Evolutionary conservation across 2,797 vertebrate species (phyloP).

Genomic region (Paratrypauchen microcephalus): DNA sequence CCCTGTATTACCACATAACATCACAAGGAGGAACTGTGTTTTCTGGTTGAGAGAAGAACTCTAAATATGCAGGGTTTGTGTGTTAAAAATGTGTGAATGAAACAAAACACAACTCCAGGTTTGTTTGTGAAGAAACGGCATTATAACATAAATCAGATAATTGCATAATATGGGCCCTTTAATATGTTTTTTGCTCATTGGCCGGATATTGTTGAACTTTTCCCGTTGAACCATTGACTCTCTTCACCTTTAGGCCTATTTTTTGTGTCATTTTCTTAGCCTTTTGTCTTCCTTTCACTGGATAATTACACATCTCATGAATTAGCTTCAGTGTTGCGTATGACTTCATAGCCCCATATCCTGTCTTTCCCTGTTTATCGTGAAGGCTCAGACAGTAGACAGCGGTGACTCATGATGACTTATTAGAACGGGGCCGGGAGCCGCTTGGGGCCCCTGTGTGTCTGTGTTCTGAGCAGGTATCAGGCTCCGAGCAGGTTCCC

Average conservation of each 20-base stretch:
- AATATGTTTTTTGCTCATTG: no score
- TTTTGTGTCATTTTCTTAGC: neutral
- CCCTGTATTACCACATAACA: no score
- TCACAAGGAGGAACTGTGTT: no score
- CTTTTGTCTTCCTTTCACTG: neutral
- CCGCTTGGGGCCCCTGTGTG: slow-evolving; percentile 41
- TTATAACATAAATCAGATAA: no score
- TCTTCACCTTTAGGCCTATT: neutral
- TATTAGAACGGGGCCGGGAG: slow-evolving; percentile 51
- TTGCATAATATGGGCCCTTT: no score
- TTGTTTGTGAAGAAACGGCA: no score
- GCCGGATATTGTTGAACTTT: no score
- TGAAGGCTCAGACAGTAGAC: slow-evolving; percentile 39
- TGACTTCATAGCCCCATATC: slow-evolving; percentile 46
- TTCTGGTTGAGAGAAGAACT: no score
- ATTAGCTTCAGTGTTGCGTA: neutral
- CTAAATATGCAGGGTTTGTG: no score
- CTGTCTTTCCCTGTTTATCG: slow-evolving; percentile 60
- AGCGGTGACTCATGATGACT: slow-evolving; percentile 67
- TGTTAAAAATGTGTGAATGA: no score
- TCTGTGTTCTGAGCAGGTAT: slow-evolving; percentile 68
- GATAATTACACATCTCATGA: neutral
- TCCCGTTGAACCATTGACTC: no score
- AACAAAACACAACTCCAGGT: no score
- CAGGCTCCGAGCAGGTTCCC: slow-evolving; percentile 74